Base-by-base conservation (phyloP, 2,888 invertebrate genomes). In the Eretmocerus hayati region DNA sequence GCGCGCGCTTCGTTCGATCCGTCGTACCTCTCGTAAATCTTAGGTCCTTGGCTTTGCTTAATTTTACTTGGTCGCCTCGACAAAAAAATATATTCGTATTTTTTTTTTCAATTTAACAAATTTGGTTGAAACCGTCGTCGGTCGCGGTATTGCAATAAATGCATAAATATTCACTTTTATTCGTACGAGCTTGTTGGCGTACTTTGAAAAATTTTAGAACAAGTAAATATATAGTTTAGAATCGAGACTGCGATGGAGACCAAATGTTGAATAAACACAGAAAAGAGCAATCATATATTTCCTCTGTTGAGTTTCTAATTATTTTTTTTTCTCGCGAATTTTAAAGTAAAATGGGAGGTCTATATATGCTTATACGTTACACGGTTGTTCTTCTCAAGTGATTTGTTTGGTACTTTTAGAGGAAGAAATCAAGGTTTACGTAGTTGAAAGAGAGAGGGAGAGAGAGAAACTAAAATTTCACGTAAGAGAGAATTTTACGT, bases 401-500 rank as follows among this genome's bases (percentile, higher is more conserved):
- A 44, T 53, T 53, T 42, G 44, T 53, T 53, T 50, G 49, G 46
- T 47, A 53, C 42, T 50, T 53, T 42, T 44, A 50, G 49, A 44
- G n/a, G n/a, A n/a, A n/a, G n/a, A n/a, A n/a, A n/a, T n/a, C n/a
- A n/a, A 38, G 30, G 20, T 49, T 19, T 38, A 44, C 41, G 46
- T 53, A 53, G 44, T 44, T 39, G 41, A 46, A 31, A n/a, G n/a
- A n/a, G n/a, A n/a, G n/a, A n/a, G n/a, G n/a, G n/a, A n/a, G n/a
- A n/a, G n/a, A n/a, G n/a, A n/a, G n/a, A n/a, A n/a, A n/a, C n/a
- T n/a, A n/a, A n/a, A n/a, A n/a, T 38, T 49, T 53, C 47, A 49
- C 46, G 41, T 46, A 44, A 32, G 18, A 32, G 30, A 42, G 4
- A 42, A 31, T 30, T 46, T 49, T 50, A 53, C 43, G 46, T 20